Evolutionary conservation across 2,888 invertebrate species (phyloP).

Genomic region (Amiota communis): DNA sequence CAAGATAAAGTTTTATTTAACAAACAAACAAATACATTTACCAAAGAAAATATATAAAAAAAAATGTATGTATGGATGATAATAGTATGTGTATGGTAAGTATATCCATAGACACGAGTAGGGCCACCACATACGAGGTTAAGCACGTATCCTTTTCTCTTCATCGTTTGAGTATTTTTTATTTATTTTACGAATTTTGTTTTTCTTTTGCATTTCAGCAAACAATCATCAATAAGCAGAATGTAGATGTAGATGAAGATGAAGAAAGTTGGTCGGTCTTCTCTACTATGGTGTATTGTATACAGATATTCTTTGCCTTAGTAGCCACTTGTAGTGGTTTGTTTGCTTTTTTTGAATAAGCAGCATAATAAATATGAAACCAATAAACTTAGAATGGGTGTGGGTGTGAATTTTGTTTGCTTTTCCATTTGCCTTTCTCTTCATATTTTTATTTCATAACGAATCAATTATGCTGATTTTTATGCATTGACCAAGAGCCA

Average conservation of each 20-base stretch:
- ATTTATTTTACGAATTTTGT: background rate
- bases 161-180: background rate
- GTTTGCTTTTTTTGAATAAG: conserved; percentile 20
- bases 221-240: conserved; percentile 44
- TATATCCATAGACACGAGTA: too few relatives aligned
- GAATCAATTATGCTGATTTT: conserved; percentile 26
- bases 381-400: background rate
- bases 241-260: background rate
- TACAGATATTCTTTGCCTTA: background rate
- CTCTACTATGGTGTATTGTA: background rate
- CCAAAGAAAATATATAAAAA: background rate
- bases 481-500: conserved; percentile 6
- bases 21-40: conserved; percentile 13
- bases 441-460: background rate
- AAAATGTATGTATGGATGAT: too few relatives aligned
- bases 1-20: conserved; percentile 39
- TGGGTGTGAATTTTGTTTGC: background rate
- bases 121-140: background rate
- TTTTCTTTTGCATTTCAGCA: conserved; percentile 41
- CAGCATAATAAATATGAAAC: conserved; percentile 16
- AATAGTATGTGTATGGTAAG: too few relatives aligned
- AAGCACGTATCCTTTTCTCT: conserved; percentile 12
- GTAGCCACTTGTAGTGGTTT: conserved; percentile 6
- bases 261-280: background rate
- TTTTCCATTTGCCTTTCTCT: background rate